These are phyloP conservation scores for Trachops cirrhosus DNA, from an alignment of 2,797 vertebrate genomes.

Conservation along the genomic window DNA sequence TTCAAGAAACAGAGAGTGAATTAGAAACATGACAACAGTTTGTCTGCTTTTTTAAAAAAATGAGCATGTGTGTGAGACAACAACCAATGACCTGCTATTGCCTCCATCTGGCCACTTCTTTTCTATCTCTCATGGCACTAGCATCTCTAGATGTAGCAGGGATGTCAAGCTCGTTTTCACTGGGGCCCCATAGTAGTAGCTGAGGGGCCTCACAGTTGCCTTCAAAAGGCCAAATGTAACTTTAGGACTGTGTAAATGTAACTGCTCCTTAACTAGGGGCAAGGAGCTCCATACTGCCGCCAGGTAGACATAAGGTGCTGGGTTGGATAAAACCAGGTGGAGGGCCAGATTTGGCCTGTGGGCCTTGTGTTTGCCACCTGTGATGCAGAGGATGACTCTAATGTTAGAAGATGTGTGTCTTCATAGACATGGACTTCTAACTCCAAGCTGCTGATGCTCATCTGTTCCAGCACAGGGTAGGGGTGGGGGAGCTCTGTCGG, in stretches of 20 bases:
- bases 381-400: background rate
- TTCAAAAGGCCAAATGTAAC: no score
- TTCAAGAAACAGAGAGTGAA: background rate
- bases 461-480: background rate
- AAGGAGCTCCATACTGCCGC: no score
- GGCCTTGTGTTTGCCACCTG: no score
- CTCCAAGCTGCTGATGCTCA: background rate
- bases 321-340: no score
- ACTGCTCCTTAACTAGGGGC: no score
- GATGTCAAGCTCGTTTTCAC: no score
- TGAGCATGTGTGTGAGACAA: background rate
- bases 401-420: background rate
- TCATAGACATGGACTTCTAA: background rate
- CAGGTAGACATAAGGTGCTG: no score
- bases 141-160: background rate
- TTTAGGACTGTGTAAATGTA: no score
- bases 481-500: rapidly evolving
- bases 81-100: background rate
- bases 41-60: background rate
- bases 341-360: no score
- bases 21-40: background rate
- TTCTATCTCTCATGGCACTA: background rate
- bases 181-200: no score
- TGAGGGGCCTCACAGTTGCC: no score
- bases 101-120: background rate